Percentiles rank a stretch among this genome's conserved stretches.
Evolutionary conservation across 2,888 invertebrate genomes (phyloP).

Genomic region (Eueremaeus valkanovi): DNA sequence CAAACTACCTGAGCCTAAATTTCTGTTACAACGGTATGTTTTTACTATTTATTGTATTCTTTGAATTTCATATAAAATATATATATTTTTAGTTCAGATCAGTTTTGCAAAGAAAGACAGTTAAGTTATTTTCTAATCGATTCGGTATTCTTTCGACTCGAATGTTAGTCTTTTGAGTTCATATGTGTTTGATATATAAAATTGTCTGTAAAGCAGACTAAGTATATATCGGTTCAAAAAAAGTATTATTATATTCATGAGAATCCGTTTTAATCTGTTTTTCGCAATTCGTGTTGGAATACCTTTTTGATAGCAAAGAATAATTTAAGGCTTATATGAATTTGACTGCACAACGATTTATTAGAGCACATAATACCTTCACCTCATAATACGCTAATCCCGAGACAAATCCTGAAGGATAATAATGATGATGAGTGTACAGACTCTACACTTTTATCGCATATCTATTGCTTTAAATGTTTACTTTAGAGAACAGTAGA

Average conservation of each 20-base stretch:
- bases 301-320: not conserved
- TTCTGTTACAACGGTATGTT: slow-evolving; percentile 40
- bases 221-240: too few relatives aligned
- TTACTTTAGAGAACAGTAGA: not conserved
- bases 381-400: slow-evolving; percentile 14
- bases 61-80: too few relatives aligned
- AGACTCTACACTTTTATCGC: not conserved
- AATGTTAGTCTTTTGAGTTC: too few relatives aligned
- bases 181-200: too few relatives aligned
- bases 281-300: not conserved
- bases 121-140: too few relatives aligned
- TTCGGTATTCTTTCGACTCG: too few relatives aligned
- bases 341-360: slow-evolving; percentile 6
- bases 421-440: not conserved
- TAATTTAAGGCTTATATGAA: slow-evolving; percentile 6
- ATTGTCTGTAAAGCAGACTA: too few relatives aligned
- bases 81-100: too few relatives aligned
- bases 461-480: not conserved
- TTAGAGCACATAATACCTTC: slow-evolving; percentile 9
- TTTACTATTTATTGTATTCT: not conserved
- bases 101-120: too few relatives aligned
- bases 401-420: slow-evolving; percentile 11
- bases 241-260: too few relatives aligned
- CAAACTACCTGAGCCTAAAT: not conserved
- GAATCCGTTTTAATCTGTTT: too few relatives aligned